A percentile compares a stretch with the other conserved stretches of the same genome.
Conservation (phyloP, 2,113 vertebrate genomes). For the Acrocephalus kingi region DNA sequence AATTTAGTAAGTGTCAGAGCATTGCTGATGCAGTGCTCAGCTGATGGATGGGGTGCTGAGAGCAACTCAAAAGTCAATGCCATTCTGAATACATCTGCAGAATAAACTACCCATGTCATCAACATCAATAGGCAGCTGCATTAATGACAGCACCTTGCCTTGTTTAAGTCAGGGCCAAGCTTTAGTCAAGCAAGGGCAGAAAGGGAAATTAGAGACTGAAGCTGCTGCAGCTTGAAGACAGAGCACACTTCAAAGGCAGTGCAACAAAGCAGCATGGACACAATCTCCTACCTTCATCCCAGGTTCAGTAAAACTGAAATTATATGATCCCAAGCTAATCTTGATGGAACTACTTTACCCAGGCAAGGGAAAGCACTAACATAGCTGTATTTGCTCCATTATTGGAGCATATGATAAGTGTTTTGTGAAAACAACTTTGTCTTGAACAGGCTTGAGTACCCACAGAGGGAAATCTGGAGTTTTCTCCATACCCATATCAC, state of each 20-base stretch:
- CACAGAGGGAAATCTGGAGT: neutral
- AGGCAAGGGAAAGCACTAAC: neutral
- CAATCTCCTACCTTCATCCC: neutral
- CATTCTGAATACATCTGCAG: neutral
- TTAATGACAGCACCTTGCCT: neutral
- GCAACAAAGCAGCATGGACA: neutral
- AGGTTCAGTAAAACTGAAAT: neutral
- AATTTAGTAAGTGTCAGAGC: conserved; percentile 4
- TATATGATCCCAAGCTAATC: neutral
- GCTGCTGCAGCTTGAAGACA: neutral
- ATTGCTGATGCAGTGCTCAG: neutral
- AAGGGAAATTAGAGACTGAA: neutral
- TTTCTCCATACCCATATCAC: neutral
- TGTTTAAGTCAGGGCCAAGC: neutral
- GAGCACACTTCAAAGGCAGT: neutral
- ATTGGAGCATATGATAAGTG: neutral
- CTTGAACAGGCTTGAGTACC: neutral
- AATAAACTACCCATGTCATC: neutral
- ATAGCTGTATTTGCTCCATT: neutral
- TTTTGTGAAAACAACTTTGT: neutral
- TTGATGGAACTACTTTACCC: neutral
- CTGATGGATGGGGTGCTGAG: conserved; percentile 18
- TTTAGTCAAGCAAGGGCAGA: neutral
- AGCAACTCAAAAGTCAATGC: neutral
- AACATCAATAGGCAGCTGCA: neutral